Conservation (phyloP, 2,888 invertebrate species). For the Bugulina stolonifera region DNA sequence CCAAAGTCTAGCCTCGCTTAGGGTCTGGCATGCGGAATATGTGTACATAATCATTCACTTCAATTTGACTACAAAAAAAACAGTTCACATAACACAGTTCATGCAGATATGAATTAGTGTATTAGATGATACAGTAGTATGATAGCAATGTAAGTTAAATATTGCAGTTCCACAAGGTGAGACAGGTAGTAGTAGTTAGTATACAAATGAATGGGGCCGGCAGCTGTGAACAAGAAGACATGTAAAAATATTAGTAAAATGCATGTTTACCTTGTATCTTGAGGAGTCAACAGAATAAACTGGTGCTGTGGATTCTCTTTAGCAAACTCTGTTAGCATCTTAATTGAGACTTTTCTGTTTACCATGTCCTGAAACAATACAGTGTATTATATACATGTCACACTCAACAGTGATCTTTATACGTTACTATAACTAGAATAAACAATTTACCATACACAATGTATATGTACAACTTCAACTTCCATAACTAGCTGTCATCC, state of each 20-base stretch:
- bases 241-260: slow-evolving; percentile 23
- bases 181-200: too few species aligned
- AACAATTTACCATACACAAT: too few species aligned
- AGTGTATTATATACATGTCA: too few species aligned
- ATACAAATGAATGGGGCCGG: too few species aligned
- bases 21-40: slow-evolving; percentile 49
- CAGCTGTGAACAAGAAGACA: neutral
- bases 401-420: too few species aligned
- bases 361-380: slow-evolving; percentile 67
- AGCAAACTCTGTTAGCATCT: slow-evolving; percentile 71
- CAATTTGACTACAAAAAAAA: slow-evolving; percentile 36
- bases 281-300: slow-evolving; percentile 84
- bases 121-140: too few species aligned
- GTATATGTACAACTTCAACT: too few species aligned
- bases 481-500: too few species aligned
- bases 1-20: too few species aligned
- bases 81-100: too few species aligned
- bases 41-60: slow-evolving; percentile 33
- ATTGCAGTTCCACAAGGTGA: neutral
- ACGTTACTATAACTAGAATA: too few species aligned
- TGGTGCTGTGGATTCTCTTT: slow-evolving; percentile 62
- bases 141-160: neutral
- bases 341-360: slow-evolving; percentile 72
- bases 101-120: too few species aligned
- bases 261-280: slow-evolving; percentile 53